These are phyloP conservation scores for Cololabis saira DNA, from an alignment of 2,113 vertebrate genomes.

Conservation along the genomic window DNA sequence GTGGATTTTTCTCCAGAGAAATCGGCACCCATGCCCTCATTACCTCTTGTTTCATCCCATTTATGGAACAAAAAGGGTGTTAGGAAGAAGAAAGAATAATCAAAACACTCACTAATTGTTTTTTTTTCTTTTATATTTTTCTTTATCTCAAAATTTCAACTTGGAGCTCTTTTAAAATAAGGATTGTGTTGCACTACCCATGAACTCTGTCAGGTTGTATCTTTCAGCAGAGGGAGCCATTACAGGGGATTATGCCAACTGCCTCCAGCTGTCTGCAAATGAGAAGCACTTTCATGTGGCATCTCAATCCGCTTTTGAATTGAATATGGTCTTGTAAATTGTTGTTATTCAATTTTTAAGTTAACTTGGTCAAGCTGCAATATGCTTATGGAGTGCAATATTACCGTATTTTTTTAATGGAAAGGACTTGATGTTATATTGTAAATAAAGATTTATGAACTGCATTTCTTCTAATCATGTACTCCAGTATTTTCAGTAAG, in stretches of 20 bases:
- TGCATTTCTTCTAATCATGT: no score
- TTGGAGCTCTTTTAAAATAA: neutral
- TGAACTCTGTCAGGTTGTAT: no score
- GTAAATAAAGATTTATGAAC: no score
- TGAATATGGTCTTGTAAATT: neutral
- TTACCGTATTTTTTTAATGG: no score
- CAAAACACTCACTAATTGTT: neutral
- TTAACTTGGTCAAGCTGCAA: neutral
- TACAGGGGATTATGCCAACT: neutral
- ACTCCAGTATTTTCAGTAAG: no score
- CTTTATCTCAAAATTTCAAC: neutral
- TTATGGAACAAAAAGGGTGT: neutral
- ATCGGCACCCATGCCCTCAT: neutral
- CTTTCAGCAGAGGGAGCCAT: conserved; percentile 43
- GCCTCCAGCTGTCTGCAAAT: neutral
- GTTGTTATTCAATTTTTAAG: neutral
- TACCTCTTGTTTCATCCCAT: neutral
- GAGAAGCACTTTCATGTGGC: neutral
- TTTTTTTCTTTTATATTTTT: neutral
- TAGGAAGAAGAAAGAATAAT: no score
- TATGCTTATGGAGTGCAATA: neutral
- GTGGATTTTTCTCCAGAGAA: neutral
- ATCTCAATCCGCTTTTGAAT: neutral
- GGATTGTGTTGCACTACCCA: neutral
- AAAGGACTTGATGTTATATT: no score